Conservation (phyloP, 2,113 vertebrate genomes). For the Passer montanus region DNA sequence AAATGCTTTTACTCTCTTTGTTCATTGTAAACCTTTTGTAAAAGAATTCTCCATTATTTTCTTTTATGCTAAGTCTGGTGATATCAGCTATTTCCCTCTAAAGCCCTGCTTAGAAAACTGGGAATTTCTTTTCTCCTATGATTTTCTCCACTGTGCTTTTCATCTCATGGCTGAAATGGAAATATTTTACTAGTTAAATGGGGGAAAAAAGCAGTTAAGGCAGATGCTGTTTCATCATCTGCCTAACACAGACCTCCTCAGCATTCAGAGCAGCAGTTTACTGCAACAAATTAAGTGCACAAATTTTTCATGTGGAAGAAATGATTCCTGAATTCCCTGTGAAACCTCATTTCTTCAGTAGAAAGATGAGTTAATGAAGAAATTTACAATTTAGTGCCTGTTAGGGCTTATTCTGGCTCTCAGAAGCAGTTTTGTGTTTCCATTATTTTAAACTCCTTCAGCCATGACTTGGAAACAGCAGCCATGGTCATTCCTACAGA, state of each 20-base stretch:
- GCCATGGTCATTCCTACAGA: not conserved
- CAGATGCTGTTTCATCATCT: not conserved
- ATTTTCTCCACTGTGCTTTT: constrained; percentile 5
- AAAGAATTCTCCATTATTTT: not conserved
- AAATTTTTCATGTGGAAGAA: constrained; percentile 31
- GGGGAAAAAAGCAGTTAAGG: not conserved
- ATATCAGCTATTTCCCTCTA: not conserved
- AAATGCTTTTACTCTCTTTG: not conserved
- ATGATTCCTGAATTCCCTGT: constrained; percentile 6
- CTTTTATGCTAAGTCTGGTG: not conserved
- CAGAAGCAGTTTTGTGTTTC: not conserved
- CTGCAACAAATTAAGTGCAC: constrained; percentile 12
- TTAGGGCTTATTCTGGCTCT: not conserved
- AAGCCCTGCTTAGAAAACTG: not conserved
- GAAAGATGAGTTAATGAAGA: constrained; percentile 18
- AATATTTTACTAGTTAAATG: constrained; percentile 15
- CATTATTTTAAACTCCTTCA: not conserved
- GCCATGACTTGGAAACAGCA: not conserved
- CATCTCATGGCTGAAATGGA: not conserved
- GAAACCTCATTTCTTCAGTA: not conserved
- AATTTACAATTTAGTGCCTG: not conserved
- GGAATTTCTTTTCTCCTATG: not conserved
- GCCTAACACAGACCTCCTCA: not conserved
- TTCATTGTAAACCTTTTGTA: not conserved
- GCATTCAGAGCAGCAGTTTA: not conserved